These are phyloP conservation scores for Onychorhynchus coronatus DNA, from an alignment of 2,113 vertebrate species.

Conservation along the genomic window DNA sequence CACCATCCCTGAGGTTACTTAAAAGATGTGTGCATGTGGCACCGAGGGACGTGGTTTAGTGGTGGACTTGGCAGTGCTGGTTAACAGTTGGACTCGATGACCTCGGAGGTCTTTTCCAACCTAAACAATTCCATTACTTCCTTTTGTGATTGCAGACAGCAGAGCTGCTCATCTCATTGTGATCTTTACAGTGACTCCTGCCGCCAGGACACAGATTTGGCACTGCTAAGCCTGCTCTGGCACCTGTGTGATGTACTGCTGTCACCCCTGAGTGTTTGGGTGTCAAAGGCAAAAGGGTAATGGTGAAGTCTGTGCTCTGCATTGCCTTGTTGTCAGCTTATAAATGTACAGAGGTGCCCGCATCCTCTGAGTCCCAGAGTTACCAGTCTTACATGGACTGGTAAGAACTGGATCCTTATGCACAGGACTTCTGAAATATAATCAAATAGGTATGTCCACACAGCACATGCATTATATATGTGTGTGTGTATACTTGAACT, in stretches of 20 bases:
- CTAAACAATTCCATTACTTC: not conserved
- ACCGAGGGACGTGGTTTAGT: not conserved
- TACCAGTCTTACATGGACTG: no score
- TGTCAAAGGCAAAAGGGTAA: not conserved
- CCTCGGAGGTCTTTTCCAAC: not conserved
- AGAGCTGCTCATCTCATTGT: not conserved
- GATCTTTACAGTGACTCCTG: not conserved
- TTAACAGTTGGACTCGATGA: not conserved
- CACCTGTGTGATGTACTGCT: not conserved
- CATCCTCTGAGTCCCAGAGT: not conserved
- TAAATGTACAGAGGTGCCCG: not conserved
- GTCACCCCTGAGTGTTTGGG: not conserved
- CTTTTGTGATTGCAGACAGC: not conserved
- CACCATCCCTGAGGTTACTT: not conserved
- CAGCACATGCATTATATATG: not conserved
- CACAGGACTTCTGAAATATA: not conserved
- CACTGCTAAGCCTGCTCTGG: not conserved
- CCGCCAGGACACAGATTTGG: not conserved
- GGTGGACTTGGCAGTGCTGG: not conserved
- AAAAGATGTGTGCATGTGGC: not conserved
- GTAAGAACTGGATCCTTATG: not conserved
- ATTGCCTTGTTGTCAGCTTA: not conserved
- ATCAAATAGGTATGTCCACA: not conserved
- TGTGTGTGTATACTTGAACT: not conserved
- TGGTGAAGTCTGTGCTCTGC: not conserved